Evolutionary conservation across 2,888 invertebrate species (phyloP), one percentile per base, ranked within the genome.

Genomic region (Keiferia lycopersicella): DNA sequence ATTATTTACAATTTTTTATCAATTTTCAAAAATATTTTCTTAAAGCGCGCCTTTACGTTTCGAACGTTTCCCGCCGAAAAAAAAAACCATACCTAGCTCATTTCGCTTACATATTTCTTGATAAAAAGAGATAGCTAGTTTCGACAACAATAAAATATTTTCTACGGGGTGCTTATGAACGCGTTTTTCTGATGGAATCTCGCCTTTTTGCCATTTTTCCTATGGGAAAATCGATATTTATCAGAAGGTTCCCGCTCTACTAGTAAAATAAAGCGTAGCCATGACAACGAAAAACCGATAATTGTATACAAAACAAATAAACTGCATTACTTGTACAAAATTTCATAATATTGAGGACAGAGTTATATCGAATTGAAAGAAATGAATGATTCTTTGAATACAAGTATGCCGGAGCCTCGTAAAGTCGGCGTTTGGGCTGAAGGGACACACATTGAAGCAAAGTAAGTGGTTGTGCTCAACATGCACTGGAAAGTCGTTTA

Each of bases 391-490:
- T 62, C 79, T 4, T 75, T 80, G 66, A 77, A 79, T 67, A 78
- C 80, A 61, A 81, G 71, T 65, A 77, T 82, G 16, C 88, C 89
- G 2, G 88, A 89, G 70, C 89, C 89, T 3, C 87, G 81, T 68
- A 90, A 86, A 82, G 79, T 91, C 6, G 90, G 89, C 1, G 91
- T 91, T 12, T 92, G 91, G 91, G 83, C 90, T 2, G 91, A 91
- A 79, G 89, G 88, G 48, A 84, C 87, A 11, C 90, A 82, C 58
- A 82, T 88, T 51, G 87, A 90, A 70, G 82, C 91, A 0, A 91
- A 89, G 91, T 90, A 76, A 76, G 73, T 66, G 48, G 20, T 12
- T n/a, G n/a, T n/a, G n/a, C n/a, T n/a, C 12, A 20, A 20, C 22
- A 22, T n/a, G 11, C 4, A 1, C 2, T 12, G 22, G 8, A 16